Evolutionary conservation across 1,140 invertebrate genomes (phyloP).

Genomic region (Drosophila gunungcola): DNA sequence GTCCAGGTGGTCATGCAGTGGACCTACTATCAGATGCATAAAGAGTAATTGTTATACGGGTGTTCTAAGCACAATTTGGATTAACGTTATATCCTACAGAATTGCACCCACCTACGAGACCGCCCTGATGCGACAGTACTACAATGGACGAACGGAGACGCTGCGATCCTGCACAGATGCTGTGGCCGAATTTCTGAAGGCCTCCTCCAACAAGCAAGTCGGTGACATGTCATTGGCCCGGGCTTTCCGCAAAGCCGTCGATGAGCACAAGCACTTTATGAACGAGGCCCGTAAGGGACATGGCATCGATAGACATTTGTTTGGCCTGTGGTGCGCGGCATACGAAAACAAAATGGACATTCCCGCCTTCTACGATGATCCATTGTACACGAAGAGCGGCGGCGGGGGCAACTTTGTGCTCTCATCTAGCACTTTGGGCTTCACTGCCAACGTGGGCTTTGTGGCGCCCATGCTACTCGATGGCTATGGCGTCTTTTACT

Average conservation of each 20-base stretch:
- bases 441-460: slow-evolving; percentile 86
- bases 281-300: slow-evolving; percentile 86
- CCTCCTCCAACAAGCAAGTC: slow-evolving; percentile 75
- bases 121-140: slow-evolving; percentile 86
- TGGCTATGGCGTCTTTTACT: slow-evolving; percentile 88
- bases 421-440: slow-evolving; percentile 88
- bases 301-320: slow-evolving; percentile 90
- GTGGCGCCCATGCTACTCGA: slow-evolving; percentile 87
- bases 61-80: too few relatives aligned
- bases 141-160: slow-evolving; percentile 86
- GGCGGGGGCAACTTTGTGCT: slow-evolving; percentile 88
- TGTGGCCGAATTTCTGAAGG: slow-evolving; percentile 83
- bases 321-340: slow-evolving; percentile 89
- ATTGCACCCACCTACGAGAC: slow-evolving; percentile 86
- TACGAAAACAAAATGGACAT: slow-evolving; percentile 85
- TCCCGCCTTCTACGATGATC: slow-evolving; percentile 86
- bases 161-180: slow-evolving; percentile 85
- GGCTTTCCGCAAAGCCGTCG: slow-evolving; percentile 81
- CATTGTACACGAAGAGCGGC: slow-evolving; percentile 87
- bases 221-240: slow-evolving; percentile 50
- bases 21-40: slow-evolving; percentile 86
- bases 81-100: slow-evolving; percentile 43
- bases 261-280: slow-evolving; percentile 84
- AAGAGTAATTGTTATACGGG: slow-evolving; percentile 65
- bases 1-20: slow-evolving; percentile 89